Evolutionary conservation across 2,797 vertebrate species (phyloP).

Genomic region (Propithecus perrieri): DNA sequence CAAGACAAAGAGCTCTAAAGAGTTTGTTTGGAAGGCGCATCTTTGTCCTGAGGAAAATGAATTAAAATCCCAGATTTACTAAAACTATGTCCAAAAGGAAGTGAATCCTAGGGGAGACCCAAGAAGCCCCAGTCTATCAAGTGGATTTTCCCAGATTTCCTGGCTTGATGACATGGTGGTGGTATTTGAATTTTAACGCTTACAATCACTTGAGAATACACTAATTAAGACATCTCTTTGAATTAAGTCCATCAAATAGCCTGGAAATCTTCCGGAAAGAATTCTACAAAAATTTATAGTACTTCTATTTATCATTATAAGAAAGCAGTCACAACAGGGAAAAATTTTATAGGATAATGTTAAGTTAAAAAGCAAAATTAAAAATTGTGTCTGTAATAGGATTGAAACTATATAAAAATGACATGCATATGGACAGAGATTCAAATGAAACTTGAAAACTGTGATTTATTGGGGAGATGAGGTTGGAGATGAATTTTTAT

Average conservation of each 20-base stretch:
- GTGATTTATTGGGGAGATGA: not conserved
- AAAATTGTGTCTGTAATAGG: not conserved
- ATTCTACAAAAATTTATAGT: not conserved
- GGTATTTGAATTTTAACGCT: not conserved
- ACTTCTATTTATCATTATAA: not conserved
- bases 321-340: not conserved
- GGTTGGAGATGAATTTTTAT: not conserved
- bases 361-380: not conserved
- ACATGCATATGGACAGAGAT: not conserved
- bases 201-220: not conserved
- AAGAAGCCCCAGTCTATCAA: not conserved
- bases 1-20: not conserved
- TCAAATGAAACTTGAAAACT: not conserved
- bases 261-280: constrained; percentile 10
- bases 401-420: not conserved
- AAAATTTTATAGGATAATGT: not conserved
- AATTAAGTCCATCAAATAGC: not conserved
- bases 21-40: not conserved
- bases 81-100: not conserved
- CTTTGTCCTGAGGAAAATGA: not conserved
- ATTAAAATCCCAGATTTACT: not conserved
- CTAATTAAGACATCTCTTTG: not conserved
- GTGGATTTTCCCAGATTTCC: not conserved
- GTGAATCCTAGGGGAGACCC: not conserved
- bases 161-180: not conserved